Evolutionary conservation across 2,888 invertebrate genomes (phyloP), one percentile per base, ranked within the genome.

Genomic region (Itoplectis maculator): DNA sequence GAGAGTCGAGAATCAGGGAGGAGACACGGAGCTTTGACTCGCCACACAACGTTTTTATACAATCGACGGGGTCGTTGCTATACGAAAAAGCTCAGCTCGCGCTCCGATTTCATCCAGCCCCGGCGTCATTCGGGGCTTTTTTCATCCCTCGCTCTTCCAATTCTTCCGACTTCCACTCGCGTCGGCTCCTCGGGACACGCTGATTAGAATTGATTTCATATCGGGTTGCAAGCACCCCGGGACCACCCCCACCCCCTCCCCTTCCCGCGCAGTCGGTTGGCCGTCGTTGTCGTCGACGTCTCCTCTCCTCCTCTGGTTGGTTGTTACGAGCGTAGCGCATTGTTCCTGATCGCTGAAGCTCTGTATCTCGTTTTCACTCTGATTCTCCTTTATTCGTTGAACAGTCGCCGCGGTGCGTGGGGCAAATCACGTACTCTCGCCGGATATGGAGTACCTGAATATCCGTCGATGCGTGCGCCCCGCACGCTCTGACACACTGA

Each of bases 131-230:
- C 18, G 35, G 20, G 23, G 35, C 29, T 20, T 40, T n/a, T n/a
- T n/a, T n/a, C n/a, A n/a, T n/a, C n/a, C 51, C 42, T 65, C 40
- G 8, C 29, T 5, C 47, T 35, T 23, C 29, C 35, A 11, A 76
- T 59, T 18, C 40, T 59, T 76, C 56, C 15, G 35, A 35, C 45
- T 23, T 20, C 11, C 20, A 29, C 9, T 8, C 40, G 40, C 18
- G n/a, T 29, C 59, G 29, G 13, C 65, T 37, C 18, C 54, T 15
- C 37, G 51, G 20, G 8, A 69, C 37, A 61, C 51, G 20, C 81
- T 73, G 66, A 77, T 77, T 63, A 81, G 47, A 77, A 77, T 73
- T 81, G 45, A 70, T 76, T 65, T 54, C 56, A 35, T 68, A 51
- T 79, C 68, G 42, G 45, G 68, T 77, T 73, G 47, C 74, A 18